Conservation (phyloP, 2,797 vertebrate genomes). For the Cyprinella venusta region DNA sequence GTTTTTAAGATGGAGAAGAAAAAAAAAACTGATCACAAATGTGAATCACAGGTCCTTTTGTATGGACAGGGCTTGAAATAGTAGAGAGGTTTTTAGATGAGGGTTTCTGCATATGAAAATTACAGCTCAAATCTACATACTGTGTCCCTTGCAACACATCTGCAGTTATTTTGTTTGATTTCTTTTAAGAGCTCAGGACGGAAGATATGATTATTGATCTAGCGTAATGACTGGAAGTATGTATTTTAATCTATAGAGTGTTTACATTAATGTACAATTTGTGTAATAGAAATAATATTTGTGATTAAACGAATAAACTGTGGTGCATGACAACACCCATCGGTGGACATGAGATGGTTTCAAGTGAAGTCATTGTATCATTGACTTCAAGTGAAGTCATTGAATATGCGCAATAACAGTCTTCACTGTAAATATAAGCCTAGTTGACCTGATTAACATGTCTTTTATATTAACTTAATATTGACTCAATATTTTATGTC, state of each 20-base stretch:
- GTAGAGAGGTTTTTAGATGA: slow-evolving; percentile 56
- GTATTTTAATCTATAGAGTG: slow-evolving; percentile 84
- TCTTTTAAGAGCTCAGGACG: slow-evolving; percentile 87
- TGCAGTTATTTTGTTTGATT: slow-evolving; percentile 57
- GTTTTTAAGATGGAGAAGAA: slow-evolving; percentile 41
- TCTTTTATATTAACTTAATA: too few species aligned
- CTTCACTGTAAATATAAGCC: slow-evolving; percentile 70
- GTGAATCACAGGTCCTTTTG: slow-evolving; percentile 37
- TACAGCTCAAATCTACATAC: slow-evolving; percentile 32
- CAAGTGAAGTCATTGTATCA: slow-evolving; percentile 66
- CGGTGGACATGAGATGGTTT: slow-evolving; percentile 52
- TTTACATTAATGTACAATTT: slow-evolving; percentile 85
- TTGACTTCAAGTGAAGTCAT: slow-evolving; percentile 61
- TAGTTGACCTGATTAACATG: slow-evolving; percentile 69
- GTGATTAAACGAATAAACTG: slow-evolving; percentile 66
- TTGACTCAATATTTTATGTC: slow-evolving; percentile 39
- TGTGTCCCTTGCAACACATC: slow-evolving; percentile 36
- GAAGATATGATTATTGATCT: slow-evolving; percentile 79
- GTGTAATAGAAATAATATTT: slow-evolving; percentile 77
- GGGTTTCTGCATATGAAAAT: slow-evolving; percentile 21
- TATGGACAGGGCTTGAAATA: slow-evolving; percentile 19
- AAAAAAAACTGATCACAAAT: background rate
- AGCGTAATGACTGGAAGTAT: slow-evolving; percentile 78
- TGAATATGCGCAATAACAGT: slow-evolving; percentile 45
- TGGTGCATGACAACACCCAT: slow-evolving; percentile 78